Base-by-base conservation (phyloP, 1,140 invertebrate genomes). In the Drosophila pectinifera region DNA sequence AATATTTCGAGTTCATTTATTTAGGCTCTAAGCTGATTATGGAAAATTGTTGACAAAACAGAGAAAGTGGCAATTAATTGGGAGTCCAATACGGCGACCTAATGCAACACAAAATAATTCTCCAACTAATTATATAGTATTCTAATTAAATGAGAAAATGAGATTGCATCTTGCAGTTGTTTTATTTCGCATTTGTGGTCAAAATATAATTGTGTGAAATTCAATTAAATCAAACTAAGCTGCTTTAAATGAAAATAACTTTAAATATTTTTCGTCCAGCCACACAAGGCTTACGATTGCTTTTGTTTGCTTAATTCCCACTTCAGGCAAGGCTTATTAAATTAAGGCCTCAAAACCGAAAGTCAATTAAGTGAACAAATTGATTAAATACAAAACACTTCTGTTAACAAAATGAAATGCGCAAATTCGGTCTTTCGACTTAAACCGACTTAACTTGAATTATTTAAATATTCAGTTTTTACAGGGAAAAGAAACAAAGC, bases 351-450 rank as follows among this genome's bases (percentile, higher is more conserved):
- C 3, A 36, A 34, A 39, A 7, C 22, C 34, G 18, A 45, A 68
- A 68, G 48, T 20, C 36, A 49, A 70, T 70, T 57, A 70, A 72
- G 38, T 34, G 11, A 4, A 34, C 22, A 49, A 72, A 31, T 58
- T 34, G 13, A 49, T 58, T 41, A 43, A 57, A 36, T 72, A 49
- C n/a, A 49, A 67, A 67, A 64, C 43, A 49, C 59, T 67, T 64
- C 28, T 49, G n/a, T 2, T 31, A 22, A 67, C 34, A 41, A 31
- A 67, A 48, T 64, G 10, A 67, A 64, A 18, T 65, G 11, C 59
- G 1, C n/a, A 22, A 63, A 31, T 39, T 7, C 5, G 8, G 31
- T 10, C 1, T 38, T 31, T 41, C 13, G 22, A 49, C 36, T 49
- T 39, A 39, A 67, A n/a, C 11, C 49, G 63, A 48, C 61, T 67